Conservation (phyloP, 2,797 vertebrate species). For the Spea hammondii region DNA sequence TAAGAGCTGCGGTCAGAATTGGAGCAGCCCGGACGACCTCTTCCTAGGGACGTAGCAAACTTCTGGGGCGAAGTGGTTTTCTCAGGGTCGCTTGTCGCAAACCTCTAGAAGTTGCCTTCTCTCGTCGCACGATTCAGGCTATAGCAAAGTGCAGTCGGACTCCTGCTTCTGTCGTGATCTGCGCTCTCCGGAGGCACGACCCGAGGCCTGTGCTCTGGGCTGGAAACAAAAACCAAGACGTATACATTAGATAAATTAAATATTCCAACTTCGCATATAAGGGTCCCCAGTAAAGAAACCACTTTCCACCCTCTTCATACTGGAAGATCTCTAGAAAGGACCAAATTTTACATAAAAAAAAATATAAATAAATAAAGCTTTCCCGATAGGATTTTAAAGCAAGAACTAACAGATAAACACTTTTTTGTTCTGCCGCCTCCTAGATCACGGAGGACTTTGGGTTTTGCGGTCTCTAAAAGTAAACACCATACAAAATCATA, state of each 20-base stretch:
- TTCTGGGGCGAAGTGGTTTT: background rate
- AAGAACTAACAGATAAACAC: no score
- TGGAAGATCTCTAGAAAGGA: no score
- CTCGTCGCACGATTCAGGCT: constrained; percentile 35
- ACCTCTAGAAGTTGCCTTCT: constrained; percentile 3
- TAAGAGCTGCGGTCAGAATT: constrained; percentile 21
- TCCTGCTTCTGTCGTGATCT: constrained; percentile 68
- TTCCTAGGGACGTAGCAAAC: background rate
- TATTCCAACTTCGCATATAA: no score
- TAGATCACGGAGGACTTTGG: no score
- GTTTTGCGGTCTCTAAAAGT: no score
- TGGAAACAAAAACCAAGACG: constrained; percentile 55
- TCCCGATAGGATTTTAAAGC: no score
- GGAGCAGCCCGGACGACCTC: background rate
- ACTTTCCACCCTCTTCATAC: no score
- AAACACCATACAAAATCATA: no score
- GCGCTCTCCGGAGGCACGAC: constrained; percentile 63
- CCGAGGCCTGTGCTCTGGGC: constrained; percentile 67
- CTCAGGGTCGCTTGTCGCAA: constrained; percentile 1
- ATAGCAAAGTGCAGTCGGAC: constrained; percentile 79
- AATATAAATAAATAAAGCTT: no score
- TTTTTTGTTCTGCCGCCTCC: no score
- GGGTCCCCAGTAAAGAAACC: no score
- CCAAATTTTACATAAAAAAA: no score
- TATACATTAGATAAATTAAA: background rate